These are phyloP conservation scores for Drosophila repleta DNA, from an alignment of 1,140 invertebrate genomes.

Conservation along the genomic window DNA sequence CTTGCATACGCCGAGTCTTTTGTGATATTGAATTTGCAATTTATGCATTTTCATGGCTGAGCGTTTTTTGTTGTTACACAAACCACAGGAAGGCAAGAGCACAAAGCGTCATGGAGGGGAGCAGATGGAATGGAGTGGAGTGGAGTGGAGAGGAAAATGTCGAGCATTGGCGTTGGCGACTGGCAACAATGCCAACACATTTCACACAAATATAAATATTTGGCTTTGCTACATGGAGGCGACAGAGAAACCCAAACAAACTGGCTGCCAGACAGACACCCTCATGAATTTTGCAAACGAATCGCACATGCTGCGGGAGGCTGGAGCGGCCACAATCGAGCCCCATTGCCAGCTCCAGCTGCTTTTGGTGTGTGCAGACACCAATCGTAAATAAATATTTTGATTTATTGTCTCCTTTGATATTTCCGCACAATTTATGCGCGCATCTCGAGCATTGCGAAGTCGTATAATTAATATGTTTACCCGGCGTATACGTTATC, in stretches of 20 bases:
- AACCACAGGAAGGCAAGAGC: slow-evolving; percentile 19
- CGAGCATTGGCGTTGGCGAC: slow-evolving; percentile 2
- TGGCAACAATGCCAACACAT: slow-evolving; percentile 49
- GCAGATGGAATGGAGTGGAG: no score
- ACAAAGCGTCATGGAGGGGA: slow-evolving; percentile 39
- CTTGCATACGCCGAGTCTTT: slow-evolving; percentile 34
- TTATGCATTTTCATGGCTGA: slow-evolving; percentile 50
- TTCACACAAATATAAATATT: slow-evolving; percentile 75
- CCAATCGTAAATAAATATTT: slow-evolving; percentile 48
- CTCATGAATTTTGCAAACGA: slow-evolving; percentile 38
- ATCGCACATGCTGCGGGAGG: slow-evolving; percentile 2
- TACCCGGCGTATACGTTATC: slow-evolving; percentile 27
- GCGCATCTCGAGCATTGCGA: neutral
- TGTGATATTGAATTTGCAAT: slow-evolving; percentile 66
- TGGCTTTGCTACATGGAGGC: slow-evolving; percentile 65
- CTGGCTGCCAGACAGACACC: slow-evolving; percentile 4
- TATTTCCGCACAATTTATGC: slow-evolving; percentile 36
- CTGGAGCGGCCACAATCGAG: neutral
- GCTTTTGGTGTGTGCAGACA: slow-evolving; percentile 28
- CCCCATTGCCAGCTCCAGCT: slow-evolving; percentile 19
- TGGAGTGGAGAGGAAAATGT: slow-evolving; percentile 34
- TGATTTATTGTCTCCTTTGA: slow-evolving; percentile 41
- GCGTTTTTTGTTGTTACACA: slow-evolving; percentile 40
- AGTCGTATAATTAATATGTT: slow-evolving; percentile 42
- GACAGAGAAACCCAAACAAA: slow-evolving; percentile 56